Percentiles rank a stretch among this genome's conserved stretches.
Conservation (phyloP, 2,113 vertebrate genomes). For the Todiramphus saurophagus region DNA sequence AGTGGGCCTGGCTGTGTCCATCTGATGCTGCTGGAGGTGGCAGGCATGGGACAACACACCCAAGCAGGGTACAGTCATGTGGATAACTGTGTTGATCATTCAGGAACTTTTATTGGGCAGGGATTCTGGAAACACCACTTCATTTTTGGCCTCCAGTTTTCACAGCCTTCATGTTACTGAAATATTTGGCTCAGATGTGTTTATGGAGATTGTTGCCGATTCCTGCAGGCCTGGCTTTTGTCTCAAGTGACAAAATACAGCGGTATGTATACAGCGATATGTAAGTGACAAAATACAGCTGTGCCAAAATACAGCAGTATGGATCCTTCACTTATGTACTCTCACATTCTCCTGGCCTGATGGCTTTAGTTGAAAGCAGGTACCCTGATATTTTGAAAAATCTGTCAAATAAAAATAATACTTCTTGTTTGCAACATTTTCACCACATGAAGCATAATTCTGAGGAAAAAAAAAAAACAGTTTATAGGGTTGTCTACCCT, state of each 20-base stretch:
- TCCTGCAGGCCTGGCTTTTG: conserved; percentile 18
- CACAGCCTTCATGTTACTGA: neutral
- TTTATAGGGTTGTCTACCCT: neutral
- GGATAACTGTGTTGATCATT: neutral
- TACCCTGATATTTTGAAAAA: no score
- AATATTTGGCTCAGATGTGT: neutral
- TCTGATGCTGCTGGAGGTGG: neutral
- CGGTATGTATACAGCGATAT: neutral
- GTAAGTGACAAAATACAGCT: neutral
- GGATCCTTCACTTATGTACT: neutral
- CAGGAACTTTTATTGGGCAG: neutral
- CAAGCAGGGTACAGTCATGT: neutral
- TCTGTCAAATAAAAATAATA: neutral
- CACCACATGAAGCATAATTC: neutral
- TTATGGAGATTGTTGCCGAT: neutral
- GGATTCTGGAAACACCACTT: neutral
- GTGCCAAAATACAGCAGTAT: neutral
- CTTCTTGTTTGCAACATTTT: neutral
- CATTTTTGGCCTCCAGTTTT: neutral
- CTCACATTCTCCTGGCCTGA: neutral
- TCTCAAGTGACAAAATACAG: conserved; percentile 26
- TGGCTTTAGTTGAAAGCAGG: neutral
- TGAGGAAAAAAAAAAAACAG: neutral
- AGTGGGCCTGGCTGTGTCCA: fast-evolving
- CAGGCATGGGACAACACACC: fast-evolving